Conservation (phyloP, 2,113 vertebrate species). For the Pelecanus crispus region DNA sequence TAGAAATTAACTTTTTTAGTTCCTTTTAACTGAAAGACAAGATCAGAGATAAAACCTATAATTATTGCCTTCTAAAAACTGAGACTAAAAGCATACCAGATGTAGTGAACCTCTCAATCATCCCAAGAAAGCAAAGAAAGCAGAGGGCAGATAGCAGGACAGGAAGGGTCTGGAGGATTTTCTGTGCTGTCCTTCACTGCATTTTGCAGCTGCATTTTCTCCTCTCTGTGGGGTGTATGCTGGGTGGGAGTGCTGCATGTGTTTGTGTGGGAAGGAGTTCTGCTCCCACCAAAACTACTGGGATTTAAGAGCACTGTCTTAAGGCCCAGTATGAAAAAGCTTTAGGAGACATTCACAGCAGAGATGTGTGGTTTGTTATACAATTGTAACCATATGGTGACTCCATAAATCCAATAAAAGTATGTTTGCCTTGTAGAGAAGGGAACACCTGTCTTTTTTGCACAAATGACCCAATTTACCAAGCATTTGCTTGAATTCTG, state of each 20-base stretch:
- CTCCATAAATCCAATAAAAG: background rate
- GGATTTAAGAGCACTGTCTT: background rate
- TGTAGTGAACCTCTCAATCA: background rate
- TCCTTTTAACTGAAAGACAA: background rate
- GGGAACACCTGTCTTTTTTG: background rate
- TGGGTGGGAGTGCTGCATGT: fast-evolving
- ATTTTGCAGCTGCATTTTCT: background rate
- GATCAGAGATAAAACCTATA: background rate
- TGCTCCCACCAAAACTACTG: background rate
- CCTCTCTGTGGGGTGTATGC: background rate
- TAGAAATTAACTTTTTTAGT: background rate
- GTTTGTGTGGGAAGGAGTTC: background rate
- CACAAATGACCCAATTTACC: background rate
- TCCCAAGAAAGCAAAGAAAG: background rate
- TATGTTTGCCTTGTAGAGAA: background rate
- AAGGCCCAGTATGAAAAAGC: background rate
- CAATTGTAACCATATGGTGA: background rate
- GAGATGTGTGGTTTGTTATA: background rate
- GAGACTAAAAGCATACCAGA: background rate
- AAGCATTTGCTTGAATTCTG: background rate
- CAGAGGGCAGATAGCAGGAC: background rate
- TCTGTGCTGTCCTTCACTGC: background rate
- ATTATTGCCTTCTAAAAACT: background rate
- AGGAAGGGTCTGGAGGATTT: background rate
- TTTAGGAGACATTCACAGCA: background rate